These are phyloP conservation scores for Geodia barretti DNA, from an alignment of 37 sponge, comb jelly and placozoan genomes.

Conservation along the genomic window DNA sequence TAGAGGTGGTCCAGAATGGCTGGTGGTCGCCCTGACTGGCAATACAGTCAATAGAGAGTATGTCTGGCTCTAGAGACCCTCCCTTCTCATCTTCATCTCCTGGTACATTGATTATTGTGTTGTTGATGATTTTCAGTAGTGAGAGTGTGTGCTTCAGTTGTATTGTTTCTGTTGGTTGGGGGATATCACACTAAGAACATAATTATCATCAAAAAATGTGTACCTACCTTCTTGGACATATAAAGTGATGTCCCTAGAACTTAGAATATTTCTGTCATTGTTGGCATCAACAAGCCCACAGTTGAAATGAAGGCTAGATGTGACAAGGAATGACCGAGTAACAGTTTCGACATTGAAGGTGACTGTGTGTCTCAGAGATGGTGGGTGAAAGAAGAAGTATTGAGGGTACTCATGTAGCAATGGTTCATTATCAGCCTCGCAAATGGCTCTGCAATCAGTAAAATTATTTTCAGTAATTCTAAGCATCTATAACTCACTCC, in stretches of 20 bases:
- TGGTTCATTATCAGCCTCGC: background rate
- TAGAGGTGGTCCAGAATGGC: background rate
- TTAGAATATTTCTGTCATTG: background rate
- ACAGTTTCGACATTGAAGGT: slow-evolving; percentile 14
- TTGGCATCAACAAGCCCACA: slow-evolving; percentile 12
- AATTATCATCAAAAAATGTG: background rate
- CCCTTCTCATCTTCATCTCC: background rate
- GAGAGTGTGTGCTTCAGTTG: background rate
- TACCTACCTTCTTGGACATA: background rate
- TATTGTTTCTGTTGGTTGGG: background rate
- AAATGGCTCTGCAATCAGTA: background rate
- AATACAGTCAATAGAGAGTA: background rate
- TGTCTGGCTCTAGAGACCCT: background rate
- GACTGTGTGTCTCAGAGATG: slow-evolving; percentile 4
- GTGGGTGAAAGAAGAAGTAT: background rate
- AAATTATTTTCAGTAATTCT: background rate
- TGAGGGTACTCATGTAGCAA: background rate
- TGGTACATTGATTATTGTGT: slow-evolving; percentile 5
- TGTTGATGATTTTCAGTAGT: background rate
- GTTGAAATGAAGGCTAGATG: too few relatives aligned
- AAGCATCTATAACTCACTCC: background rate
- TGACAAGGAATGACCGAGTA: background rate
- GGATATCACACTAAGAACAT: background rate
- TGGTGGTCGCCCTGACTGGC: slow-evolving; percentile 13
- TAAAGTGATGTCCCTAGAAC: background rate